phyloP scores from a whole-genome alignment of 2,797 vertebrate genomes.

The Bryconaethiops microstoma region DNA sequence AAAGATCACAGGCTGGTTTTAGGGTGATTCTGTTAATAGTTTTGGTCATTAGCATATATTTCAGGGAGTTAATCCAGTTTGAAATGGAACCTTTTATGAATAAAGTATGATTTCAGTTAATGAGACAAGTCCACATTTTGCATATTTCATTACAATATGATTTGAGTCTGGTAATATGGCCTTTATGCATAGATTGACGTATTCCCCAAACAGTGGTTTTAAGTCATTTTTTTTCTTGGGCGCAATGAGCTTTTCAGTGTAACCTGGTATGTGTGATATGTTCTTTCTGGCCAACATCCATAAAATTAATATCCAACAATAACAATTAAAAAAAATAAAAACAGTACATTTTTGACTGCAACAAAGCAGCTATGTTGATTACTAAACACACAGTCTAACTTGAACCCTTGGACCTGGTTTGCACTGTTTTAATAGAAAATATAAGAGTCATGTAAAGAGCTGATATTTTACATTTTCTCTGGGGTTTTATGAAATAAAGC shows the following conservation, averaged over 20 bases:
- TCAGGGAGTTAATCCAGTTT: not conserved
- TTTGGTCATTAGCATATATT: not conserved
- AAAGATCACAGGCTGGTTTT: not conserved
- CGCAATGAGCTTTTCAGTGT: not conserved
- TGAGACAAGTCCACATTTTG: not conserved
- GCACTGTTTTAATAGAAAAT: no score
- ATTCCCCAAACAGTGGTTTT: no score
- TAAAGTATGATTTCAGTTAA: not conserved
- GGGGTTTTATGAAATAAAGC: not conserved
- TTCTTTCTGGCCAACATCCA: conserved; percentile 14
- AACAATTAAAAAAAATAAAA: not conserved
- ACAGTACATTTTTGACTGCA: not conserved
- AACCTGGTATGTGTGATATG: conserved; percentile 12
- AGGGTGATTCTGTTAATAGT: not conserved
- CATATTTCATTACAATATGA: not conserved
- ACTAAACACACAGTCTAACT: not conserved
- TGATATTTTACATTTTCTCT: no score
- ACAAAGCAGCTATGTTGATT: not conserved
- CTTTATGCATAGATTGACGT: not conserved
- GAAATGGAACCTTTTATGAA: no score
- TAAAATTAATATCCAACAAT: not conserved
- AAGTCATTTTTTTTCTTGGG: not conserved
- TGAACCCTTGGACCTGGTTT: no score
- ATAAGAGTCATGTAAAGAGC: no score
- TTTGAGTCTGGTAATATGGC: no score